phyloP scores from a whole-genome alignment of 2,797 vertebrate species.

The Pterois miles region DNA sequence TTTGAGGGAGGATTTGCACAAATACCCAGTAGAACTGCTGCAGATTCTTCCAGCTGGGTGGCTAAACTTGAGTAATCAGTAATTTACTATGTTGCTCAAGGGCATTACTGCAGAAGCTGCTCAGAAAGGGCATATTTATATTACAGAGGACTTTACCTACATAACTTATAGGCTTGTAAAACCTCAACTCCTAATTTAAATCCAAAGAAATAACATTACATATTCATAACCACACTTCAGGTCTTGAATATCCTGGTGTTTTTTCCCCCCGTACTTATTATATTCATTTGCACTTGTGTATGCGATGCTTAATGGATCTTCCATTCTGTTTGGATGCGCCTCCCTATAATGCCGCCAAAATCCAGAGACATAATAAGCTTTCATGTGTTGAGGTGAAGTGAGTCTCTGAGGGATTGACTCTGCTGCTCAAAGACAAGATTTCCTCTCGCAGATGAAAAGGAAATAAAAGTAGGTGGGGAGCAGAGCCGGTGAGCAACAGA shows the following conservation, averaged over 20 bases:
- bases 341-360: conserved; percentile 26
- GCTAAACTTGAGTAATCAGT: conserved; percentile 11
- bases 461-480: conserved; percentile 57
- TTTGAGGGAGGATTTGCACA: background rate
- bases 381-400: conserved; percentile 49
- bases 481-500: background rate
- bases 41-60: background rate
- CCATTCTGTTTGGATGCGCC: conserved; percentile 17
- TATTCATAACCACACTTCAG: background rate
- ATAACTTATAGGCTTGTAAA: background rate
- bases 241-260: background rate
- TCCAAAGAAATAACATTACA: background rate
- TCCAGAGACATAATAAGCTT: conserved; percentile 51
- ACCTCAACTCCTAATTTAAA: background rate
- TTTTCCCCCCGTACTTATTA: background rate
- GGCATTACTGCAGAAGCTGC: conserved; percentile 5
- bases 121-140: background rate
- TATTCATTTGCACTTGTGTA: conserved; percentile 22
- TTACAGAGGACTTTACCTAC: background rate
- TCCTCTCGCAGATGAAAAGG: conserved; percentile 67
- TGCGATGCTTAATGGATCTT: conserved; percentile 17
- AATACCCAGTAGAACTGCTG: conserved; percentile 10
- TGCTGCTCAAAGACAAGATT: conserved; percentile 52
- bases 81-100: conserved; percentile 28
- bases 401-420: conserved; percentile 43